Evolutionary conservation across 2,113 vertebrate species (phyloP).

Genomic region (Ivindomyrus marchei): DNA sequence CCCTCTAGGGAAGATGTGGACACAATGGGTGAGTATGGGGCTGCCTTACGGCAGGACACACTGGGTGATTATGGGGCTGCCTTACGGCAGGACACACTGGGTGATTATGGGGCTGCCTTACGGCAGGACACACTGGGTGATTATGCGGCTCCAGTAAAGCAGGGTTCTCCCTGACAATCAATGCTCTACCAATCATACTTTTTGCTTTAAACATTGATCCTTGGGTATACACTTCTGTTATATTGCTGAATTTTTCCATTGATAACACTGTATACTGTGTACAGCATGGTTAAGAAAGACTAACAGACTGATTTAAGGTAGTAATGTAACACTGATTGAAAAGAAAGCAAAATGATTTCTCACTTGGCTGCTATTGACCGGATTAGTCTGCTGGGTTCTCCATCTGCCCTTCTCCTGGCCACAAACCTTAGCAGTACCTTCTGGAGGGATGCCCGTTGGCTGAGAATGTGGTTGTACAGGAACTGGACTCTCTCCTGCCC

Average conservation of each 20-base stretch:
- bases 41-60: neutral
- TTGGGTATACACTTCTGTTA: neutral
- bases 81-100: neutral
- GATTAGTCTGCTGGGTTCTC: slow-evolving; percentile 28
- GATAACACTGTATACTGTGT: neutral
- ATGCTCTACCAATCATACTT: neutral
- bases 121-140: too few species aligned
- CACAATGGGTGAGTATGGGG: neutral
- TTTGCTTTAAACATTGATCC: neutral
- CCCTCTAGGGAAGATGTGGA: slow-evolving; percentile 43
- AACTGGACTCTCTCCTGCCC: slow-evolving; percentile 64
- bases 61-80: neutral
- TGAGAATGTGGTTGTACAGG: slow-evolving; percentile 70
- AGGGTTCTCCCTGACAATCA: neutral
- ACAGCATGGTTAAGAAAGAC: neutral
- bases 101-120: neutral
- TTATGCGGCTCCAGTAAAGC: neutral
- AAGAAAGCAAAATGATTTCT: slow-evolving; percentile 13
- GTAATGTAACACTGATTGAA: neutral
- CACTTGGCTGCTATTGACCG: slow-evolving; percentile 53
- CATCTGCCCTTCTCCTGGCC: slow-evolving; percentile 18
- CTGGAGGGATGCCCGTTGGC: slow-evolving; percentile 44
- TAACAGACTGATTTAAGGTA: neutral
- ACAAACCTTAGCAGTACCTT: slow-evolving; percentile 41
- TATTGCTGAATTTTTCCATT: neutral